These are phyloP conservation scores for Leptinotarsa texana DNA, from an alignment of 1,140 invertebrate genomes.

Conservation along the genomic window DNA sequence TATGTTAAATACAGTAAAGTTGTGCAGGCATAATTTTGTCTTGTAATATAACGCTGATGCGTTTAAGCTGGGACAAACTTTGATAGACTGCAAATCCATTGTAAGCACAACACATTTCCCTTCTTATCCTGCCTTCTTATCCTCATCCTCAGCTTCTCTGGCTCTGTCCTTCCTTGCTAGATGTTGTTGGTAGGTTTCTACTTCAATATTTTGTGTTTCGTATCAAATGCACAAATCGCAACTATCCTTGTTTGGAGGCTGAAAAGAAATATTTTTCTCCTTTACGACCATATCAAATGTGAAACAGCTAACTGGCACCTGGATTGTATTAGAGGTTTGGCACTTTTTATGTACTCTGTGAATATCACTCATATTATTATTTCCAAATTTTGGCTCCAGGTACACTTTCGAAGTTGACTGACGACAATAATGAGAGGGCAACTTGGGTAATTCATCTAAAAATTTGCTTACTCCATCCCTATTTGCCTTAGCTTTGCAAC, in stretches of 20 bases:
- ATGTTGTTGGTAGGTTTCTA: neutral
- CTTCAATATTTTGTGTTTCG: neutral
- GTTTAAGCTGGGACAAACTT: constrained; percentile 47
- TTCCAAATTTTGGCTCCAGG: no score
- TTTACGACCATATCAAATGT: neutral
- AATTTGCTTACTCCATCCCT: no score
- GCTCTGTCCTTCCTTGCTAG: neutral
- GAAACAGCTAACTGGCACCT: no score
- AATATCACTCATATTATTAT: no score
- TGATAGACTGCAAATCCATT: constrained; percentile 50
- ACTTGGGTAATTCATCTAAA: no score
- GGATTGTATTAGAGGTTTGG: no score
- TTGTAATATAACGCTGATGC: constrained; percentile 53
- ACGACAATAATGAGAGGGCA: no score
- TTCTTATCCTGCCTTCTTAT: neutral
- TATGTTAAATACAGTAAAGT: constrained; percentile 54
- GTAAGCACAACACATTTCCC: no score
- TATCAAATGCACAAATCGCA: neutral
- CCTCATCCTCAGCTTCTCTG: neutral
- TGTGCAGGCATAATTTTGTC: constrained; percentile 52
- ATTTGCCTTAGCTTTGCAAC: no score
- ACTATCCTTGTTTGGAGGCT: neutral
- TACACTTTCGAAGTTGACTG: no score
- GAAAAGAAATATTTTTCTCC: neutral
- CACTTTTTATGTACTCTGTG: no score